Percentiles rank a stretch among this genome's conserved stretches.
These are phyloP conservation scores for Mustela nigripes DNA, from an alignment of 2,113 vertebrate genomes.

Conservation along the genomic window DNA sequence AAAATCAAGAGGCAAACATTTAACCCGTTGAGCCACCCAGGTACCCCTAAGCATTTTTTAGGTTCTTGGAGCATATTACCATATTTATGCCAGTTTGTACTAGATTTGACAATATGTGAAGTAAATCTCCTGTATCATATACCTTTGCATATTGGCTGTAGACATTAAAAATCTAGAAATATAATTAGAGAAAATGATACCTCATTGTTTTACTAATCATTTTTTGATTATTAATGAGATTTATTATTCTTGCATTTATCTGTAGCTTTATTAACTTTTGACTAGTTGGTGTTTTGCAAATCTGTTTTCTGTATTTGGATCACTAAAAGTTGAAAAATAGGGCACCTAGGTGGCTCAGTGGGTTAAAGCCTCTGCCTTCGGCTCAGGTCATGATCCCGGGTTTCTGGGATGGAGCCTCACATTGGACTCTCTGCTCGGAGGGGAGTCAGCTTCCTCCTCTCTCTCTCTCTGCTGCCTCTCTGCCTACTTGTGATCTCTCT, in stretches of 20 bases:
- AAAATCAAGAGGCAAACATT: too few relatives aligned
- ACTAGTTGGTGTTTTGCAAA: conserved; percentile 26
- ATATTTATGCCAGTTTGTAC: background rate
- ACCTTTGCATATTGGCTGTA: background rate
- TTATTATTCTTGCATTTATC: conserved; percentile 6
- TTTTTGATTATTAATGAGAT: background rate
- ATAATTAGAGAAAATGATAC: background rate
- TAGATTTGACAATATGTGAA: background rate
- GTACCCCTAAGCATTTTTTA: background rate
- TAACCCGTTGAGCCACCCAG: background rate
- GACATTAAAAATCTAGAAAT: background rate
- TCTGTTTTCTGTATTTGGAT: conserved; percentile 2
- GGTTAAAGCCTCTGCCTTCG: too few relatives aligned
- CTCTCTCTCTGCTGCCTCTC: too few relatives aligned
- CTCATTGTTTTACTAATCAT: background rate
- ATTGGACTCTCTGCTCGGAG: accelerated
- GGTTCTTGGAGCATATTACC: background rate
- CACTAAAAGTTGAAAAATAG: background rate
- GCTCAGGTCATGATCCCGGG: too few relatives aligned
- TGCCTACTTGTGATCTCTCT: too few relatives aligned
- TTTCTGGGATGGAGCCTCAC: too few relatives aligned
- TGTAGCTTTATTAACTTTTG: background rate
- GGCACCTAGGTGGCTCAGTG: too few relatives aligned
- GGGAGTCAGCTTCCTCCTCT: too few relatives aligned
- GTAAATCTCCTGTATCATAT: background rate